Base-by-base conservation (phyloP, 2,797 vertebrate species). In the Eulemur mongoz region DNA sequence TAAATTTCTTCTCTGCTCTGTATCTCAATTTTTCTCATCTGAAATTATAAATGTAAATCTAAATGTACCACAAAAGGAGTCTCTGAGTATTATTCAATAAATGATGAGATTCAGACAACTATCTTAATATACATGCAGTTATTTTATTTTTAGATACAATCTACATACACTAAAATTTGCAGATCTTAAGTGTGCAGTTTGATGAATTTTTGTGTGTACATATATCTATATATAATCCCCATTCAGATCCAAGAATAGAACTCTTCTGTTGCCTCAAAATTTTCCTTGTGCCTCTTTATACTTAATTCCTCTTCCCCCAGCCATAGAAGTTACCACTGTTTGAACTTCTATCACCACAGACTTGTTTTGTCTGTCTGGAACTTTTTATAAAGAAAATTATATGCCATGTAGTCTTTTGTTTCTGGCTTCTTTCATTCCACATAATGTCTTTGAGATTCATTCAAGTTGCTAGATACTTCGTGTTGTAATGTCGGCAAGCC, bases 381-480 rank as follows among this genome's bases (percentile, higher is more conserved):
- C 40, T 85, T n/a, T 65, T 82, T 86, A 48, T 23, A 72, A 85
- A 94, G n/a, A 50, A 30, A 79, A 79, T 70, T 75, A 20, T 59
- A 52, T 75, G 82, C 13, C 14, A 80, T 30, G 1, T 65, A 11
- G 27, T 82, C 15, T 93, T 87, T 84, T 88, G 35, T 70, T 15
- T 94, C 73, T 97, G 54, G 35, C n/a, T 88, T 92, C 27, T 83
- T 89, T 95, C 25, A 78, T 7, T 63, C 50, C 4, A 32, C 35
- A 57, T 45, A 57, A 25, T 65, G 4, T 52, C 54, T n/a, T 6
- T 75, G 63, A 92, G 59, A 92, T 83, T 54, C 35, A 80, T 94
- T 75, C 63, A 85, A 73, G 7, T 80, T 79, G n/a, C 52, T 96
- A n/a, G n/a, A 45, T 96, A n/a, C 23, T 3, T 63, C 18, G 4